Percentiles rank a stretch among this genome's conserved stretches.
These are phyloP conservation scores for Caranx ignobilis DNA, from an alignment of 2,113 vertebrate species.

Conservation along the genomic window DNA sequence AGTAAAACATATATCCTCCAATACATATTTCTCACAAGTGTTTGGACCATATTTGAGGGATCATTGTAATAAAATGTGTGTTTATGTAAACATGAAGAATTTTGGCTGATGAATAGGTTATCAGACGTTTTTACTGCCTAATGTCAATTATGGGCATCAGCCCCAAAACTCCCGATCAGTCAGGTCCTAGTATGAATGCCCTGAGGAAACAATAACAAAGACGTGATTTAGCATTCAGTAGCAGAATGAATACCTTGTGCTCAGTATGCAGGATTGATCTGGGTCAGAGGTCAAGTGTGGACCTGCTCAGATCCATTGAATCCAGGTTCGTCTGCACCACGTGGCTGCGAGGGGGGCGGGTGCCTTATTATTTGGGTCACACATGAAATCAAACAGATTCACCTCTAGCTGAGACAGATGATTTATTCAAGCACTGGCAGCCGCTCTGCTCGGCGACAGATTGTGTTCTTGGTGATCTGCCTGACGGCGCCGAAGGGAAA, in stretches of 20 bases:
- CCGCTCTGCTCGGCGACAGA: constrained; percentile 65
- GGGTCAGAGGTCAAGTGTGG: not conserved
- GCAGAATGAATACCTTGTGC: not conserved
- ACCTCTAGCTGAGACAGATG: constrained; percentile 77
- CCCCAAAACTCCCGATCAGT: no score
- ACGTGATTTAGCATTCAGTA: no score
- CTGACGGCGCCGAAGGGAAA: constrained; percentile 54
- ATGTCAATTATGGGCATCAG: no score
- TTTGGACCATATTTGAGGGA: no score
- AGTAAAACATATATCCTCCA: no score
- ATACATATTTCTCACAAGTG: no score
- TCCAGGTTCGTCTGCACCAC: not conserved
- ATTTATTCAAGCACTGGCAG: constrained; percentile 81
- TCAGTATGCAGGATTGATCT: not conserved
- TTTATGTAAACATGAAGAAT: no score
- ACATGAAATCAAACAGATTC: constrained; percentile 75
- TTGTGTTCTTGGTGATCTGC: constrained; percentile 71
- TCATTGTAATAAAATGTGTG: no score
- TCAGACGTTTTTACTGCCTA: no score
- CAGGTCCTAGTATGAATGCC: no score
- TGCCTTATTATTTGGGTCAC: constrained; percentile 79
- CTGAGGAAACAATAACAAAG: not conserved
- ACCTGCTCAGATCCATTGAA: not conserved
- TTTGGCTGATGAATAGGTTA: no score
- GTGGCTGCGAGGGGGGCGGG: constrained; percentile 12